Conservation (phyloP, 1,140 invertebrate species). For the Linepithema humile region DNA sequence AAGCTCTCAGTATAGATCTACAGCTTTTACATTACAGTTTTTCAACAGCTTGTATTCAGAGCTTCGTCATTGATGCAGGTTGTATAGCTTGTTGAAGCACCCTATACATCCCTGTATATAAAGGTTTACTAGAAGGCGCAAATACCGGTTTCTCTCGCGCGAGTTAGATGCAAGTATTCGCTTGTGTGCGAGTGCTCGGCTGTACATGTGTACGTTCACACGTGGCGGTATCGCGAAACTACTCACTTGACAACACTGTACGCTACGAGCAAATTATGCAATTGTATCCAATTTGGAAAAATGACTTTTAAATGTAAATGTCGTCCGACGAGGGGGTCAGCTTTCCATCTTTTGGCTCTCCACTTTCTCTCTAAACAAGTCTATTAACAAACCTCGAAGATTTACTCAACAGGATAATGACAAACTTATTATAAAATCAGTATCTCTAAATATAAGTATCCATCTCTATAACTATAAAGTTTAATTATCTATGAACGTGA, state of each 20-base stretch:
- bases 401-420: no score
- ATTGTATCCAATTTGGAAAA: conserved; percentile 1
- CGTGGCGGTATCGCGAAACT: conserved; percentile 32
- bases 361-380: not conserved
- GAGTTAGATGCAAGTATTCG: conserved; percentile 37
- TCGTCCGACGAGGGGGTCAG: not conserved
- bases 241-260: not conserved
- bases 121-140: conserved; percentile 46
- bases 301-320: conserved; percentile 5
- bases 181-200: not conserved
- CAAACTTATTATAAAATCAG: no score
- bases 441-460: no score
- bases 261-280: conserved; percentile 25
- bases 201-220: conserved; percentile 29
- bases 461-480: no score
- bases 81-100: conserved; percentile 8
- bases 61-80: not conserved
- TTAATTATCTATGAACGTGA: no score
- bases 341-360: not conserved
- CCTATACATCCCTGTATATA: conserved; percentile 34
- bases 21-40: not conserved
- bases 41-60: not conserved
- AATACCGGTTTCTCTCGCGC: conserved; percentile 50
- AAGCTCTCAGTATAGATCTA: no score
- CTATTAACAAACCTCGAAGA: not conserved